Evolutionary conservation across 2,888 invertebrate genomes (phyloP).

Genomic region (Dimorphilus gyrociliatus): DNA sequence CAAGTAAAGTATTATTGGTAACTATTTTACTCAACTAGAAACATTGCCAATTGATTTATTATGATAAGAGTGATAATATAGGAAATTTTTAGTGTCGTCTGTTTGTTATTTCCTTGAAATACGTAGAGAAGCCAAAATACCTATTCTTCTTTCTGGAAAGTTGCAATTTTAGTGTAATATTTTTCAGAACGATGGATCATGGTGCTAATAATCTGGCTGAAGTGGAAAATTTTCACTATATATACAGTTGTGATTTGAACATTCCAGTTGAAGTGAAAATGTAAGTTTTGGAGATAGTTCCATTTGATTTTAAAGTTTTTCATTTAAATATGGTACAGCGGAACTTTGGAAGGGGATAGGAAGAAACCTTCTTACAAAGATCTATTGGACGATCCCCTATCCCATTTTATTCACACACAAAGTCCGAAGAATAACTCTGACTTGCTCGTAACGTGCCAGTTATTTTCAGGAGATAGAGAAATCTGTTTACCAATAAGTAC

Average conservation of each 20-base stretch:
- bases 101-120: too few species aligned
- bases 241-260: slow-evolving; percentile 78
- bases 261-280: slow-evolving; percentile 76
- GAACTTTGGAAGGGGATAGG: slow-evolving; percentile 76
- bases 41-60: too few species aligned
- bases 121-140: too few species aligned
- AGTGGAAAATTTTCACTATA: slow-evolving; percentile 20
- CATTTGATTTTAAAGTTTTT: too few species aligned
- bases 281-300: slow-evolving; percentile 45
- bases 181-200: too few species aligned
- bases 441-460: slow-evolving; percentile 66
- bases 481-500: slow-evolving; percentile 71
- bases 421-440: slow-evolving; percentile 71
- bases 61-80: too few species aligned
- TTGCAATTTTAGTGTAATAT: too few species aligned
- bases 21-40: too few species aligned
- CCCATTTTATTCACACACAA: slow-evolving; percentile 74
- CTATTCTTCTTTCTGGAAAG: too few species aligned
- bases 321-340: slow-evolving; percentile 46
- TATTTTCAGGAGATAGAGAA: slow-evolving; percentile 61
- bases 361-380: slow-evolving; percentile 72
- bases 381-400: slow-evolving; percentile 65
- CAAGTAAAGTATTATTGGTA: too few species aligned
- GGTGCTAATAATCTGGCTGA: too few species aligned
- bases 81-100: too few species aligned